Conservation (phyloP, 2,113 vertebrate genomes). For the Cebidichthys violaceus region DNA sequence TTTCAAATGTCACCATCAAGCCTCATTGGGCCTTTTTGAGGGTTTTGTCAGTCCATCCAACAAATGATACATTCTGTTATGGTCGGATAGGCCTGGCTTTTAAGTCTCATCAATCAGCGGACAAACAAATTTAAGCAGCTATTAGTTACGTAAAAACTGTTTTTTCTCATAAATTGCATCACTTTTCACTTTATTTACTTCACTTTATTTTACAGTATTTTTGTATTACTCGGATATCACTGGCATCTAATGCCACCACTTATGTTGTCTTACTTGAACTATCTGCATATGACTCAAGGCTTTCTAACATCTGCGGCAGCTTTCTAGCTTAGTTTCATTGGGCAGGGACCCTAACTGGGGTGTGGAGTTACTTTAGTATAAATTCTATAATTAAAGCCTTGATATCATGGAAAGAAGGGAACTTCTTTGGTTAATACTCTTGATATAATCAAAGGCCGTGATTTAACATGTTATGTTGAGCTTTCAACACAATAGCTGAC, state of each 20-base stretch:
- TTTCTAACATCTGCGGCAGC: not conserved
- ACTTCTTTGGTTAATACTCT: not conserved
- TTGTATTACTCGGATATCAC: not conserved
- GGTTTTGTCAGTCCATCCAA: not conserved
- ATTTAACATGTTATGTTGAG: not conserved
- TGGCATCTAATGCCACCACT: not conserved
- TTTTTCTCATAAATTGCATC: not conserved
- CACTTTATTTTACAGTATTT: not conserved
- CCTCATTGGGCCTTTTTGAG: not conserved
- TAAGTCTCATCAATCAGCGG: not conserved
- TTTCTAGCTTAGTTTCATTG: not conserved
- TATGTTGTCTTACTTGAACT: not conserved
- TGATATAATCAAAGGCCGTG: not conserved
- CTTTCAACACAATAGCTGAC: not conserved
- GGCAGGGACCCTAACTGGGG: not conserved
- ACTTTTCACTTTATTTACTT: not conserved
- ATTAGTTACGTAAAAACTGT: not conserved
- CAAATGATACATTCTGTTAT: not conserved
- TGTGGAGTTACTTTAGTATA: not conserved
- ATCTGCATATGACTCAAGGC: not conserved
- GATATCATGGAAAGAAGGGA: not conserved
- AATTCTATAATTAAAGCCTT: not conserved
- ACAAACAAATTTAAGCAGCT: not conserved
- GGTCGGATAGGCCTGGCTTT: not conserved
- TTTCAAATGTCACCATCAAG: constrained; percentile 3